Conservation (phyloP, 2,113 vertebrate species). For the Bufo gargarizans region DNA sequence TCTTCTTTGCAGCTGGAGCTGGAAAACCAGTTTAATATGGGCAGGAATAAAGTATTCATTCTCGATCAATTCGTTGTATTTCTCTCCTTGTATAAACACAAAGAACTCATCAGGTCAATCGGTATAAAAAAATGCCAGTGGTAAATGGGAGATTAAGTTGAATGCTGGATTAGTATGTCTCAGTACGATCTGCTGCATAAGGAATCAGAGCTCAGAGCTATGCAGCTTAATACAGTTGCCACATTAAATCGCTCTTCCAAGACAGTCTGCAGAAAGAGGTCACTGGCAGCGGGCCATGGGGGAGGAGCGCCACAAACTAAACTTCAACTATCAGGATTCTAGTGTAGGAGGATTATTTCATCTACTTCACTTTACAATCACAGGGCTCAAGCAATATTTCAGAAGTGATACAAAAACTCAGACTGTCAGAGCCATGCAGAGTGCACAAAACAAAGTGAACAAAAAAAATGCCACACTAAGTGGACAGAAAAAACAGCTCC, state of each 20-base stretch:
- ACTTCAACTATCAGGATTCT: neutral
- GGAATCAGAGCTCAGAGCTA: slow-evolving; percentile 10
- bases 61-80: neutral
- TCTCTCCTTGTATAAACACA: neutral
- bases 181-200: slow-evolving; percentile 53
- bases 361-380: neutral
- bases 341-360: neutral
- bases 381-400: neutral
- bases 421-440: too few species aligned
- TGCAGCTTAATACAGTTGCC: neutral
- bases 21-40: too few species aligned
- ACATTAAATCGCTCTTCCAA: slow-evolving; percentile 50
- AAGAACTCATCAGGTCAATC: slow-evolving; percentile 15
- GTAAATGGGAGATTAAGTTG: slow-evolving; percentile 54
- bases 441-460: too few species aligned
- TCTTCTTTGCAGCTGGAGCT: too few species aligned
- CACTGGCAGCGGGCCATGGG: slow-evolving; percentile 43
- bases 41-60: too few species aligned
- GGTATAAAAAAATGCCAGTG: slow-evolving; percentile 35
- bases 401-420: too few species aligned
- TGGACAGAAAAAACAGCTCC: too few species aligned
- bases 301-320: neutral
- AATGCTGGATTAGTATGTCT: slow-evolving; percentile 55
- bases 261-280: slow-evolving; percentile 50
- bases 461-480: too few species aligned